Evolutionary conservation across 2,113 vertebrate species (phyloP), one percentile per base, ranked within the genome.

Genomic region (Ellobius talpinus): DNA sequence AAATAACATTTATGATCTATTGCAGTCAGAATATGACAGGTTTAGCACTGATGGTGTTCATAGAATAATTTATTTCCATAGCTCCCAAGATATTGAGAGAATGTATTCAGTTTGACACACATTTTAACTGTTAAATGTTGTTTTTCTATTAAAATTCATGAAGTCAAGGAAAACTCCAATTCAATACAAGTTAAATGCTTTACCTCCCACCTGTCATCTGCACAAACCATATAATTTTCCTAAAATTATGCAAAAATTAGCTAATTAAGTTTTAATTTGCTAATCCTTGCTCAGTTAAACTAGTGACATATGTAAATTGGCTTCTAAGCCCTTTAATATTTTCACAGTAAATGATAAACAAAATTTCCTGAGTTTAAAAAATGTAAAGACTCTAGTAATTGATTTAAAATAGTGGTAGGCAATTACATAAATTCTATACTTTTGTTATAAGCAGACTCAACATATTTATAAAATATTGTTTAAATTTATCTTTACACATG

Each of bases 181-280:
- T 95, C 2, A 68, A 6, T 95, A 89, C 93, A 79, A 94, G 94
- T 94, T 98, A 97, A 97, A 96, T 97, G 68, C 17, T 96, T 98
- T 98, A 89, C 76, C 91, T 95, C 96, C 85, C 78, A 96, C 93
- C 93, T 98, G 96, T 97, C 98, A 96, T 93, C 98, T 95, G 95
- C 42, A 97, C 23, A 98, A 97, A 98, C 93, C 96, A 97, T 93
- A 82, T 96, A 97, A 98, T 98, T 98, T 98, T 52, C 97, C 93
- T 93, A 87, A 98, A 98, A 96, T 97, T 97, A 97, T 97, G 96
- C 89, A 98, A 98, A 97, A 97, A 98, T 98, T 98, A 98, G 36
- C 82, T 98, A 98, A 98, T 98, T 98, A 98, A 98, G 98, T 98
- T 94, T 77, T 91, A 98, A 98, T 98, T 98, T 98, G 0, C 81